Base-by-base conservation (phyloP, 1,140 invertebrate species). In the Pseudomyrmex flavicornis region DNA sequence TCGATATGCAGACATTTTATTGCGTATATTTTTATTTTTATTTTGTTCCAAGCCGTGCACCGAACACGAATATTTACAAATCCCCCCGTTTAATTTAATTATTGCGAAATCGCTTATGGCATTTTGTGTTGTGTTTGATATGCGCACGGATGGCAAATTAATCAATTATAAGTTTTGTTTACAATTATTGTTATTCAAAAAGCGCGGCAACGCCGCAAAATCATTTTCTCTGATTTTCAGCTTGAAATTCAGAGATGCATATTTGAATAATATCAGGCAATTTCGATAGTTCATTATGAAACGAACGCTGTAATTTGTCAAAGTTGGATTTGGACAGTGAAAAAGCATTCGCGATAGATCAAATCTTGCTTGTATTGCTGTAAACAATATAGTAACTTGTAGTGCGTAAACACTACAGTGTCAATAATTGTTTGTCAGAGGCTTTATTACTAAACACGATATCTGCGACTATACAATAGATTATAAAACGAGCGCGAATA, bases 181-280 rank as follows among this genome's bases (percentile, higher is more conserved):
- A 65, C 44, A 70, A 69, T 70, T 69, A 69, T 70, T 69, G 52
- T 69, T 79, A 59, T 79, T 72, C 66, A 72, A 70, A 44, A 20
- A 79, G 0, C 20, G 52, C 52, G 35, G 35, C 48, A 26, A 10
- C 20, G 10, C 22, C 7, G n/a, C 66, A 44, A 48, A 70, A 80
- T 80, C 72, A 80, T 80, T 80, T 80, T 80, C 76, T 59, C 10
- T 80, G 35, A 80, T 80, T 80, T 72, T 9, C 54, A 70, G 20
- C 12, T 13, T 46, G 66, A 50, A 26, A 68, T 77, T 79, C 52
- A 44, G 35, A 59, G 66, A 80, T 80, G 76, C 56, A 61, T 70
- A 72, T 35, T 80, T 80, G 22, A 46, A 80, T 46, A 66, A 59
- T 72, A 70, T 1, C 65, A 22, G 35, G 13, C 65, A 54, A 58